Base-by-base conservation (phyloP, 2,888 invertebrate genomes). In the Muschampia plurimacula region DNA sequence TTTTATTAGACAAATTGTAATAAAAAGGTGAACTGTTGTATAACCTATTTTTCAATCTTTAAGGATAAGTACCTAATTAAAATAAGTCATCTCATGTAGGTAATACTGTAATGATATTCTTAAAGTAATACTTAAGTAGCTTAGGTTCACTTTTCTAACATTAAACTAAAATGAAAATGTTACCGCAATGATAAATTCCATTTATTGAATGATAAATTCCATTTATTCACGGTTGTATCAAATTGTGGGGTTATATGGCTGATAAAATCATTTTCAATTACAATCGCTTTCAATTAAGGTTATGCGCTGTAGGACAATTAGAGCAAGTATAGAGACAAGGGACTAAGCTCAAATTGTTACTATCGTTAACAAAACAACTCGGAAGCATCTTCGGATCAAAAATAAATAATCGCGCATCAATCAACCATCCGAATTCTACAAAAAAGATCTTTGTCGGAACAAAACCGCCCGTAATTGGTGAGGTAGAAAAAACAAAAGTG, bases 331-430 rank as follows among this genome's bases (percentile, higher is more conserved):
- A 75, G 74, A 80, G 83, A 84, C 84, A 84, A 81, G 81, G 80
- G 78, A 82, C 77, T 57, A 57, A 12, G 12, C 84, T 81, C 83
- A 77, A 78, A 81, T 79, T 81, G 82, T 84, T 82, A 82, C 80
- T 85, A 86, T 85, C 83, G 77, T 74, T 80, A 81, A 85, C 84
- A 86, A 88, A 89, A 88, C 85, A 89, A 88, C 84, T 89, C 89
- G 88, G 93, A 91, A 92, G 91, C 90, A 83, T 88, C 88, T 86
- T 81, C 83, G 83, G 84, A 89, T 89, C 88, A 85, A 85, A 86
- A 86, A 86, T 92, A 92, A 94, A 86, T 92, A 92, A 94, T 92
- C 86, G 85, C 82, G 92, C 90, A 91, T 94, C 93, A 93, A 92
- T 94, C 93, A 93, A 82, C 77, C 84, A 84, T 82, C 78, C 78